Conservation (phyloP, 2,797 vertebrate species). For the Acipenser oxyrinchus region DNA sequence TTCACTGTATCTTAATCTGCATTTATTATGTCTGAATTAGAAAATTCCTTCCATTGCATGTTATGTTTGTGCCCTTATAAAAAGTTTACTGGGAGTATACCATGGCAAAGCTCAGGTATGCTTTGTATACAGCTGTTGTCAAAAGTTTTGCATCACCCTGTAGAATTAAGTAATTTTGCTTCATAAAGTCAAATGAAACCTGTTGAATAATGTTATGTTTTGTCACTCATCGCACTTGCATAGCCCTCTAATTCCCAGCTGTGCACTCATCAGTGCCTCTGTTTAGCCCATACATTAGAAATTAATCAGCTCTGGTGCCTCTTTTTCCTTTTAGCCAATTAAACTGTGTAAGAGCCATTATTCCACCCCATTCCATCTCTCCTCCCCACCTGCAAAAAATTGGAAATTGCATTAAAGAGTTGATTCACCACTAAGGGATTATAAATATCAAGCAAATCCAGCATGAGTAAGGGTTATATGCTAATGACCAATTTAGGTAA, state of each 20-base stretch:
- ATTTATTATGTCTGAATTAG: too few relatives aligned
- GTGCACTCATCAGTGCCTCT: not conserved
- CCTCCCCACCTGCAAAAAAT: not conserved
- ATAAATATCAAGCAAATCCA: not conserved
- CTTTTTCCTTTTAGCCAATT: conserved; percentile 2
- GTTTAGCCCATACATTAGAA: conserved; percentile 1
- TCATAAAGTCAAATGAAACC: too few relatives aligned
- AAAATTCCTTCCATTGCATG: too few relatives aligned
- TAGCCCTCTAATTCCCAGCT: not conserved
- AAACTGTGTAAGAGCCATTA: not conserved
- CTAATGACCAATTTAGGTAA: too few relatives aligned
- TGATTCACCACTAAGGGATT: not conserved
- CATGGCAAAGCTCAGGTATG: too few relatives aligned
- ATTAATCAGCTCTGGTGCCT: not conserved
- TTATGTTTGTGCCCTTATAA: too few relatives aligned
- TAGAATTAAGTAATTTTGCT: too few relatives aligned
- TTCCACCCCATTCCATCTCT: not conserved
- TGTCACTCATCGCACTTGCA: not conserved
- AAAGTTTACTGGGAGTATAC: too few relatives aligned
- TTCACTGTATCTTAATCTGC: too few relatives aligned
- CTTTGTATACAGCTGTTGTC: too few relatives aligned
- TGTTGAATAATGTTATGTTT: not conserved
- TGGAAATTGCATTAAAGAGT: not conserved
- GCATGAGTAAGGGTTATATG: too few relatives aligned
- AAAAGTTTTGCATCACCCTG: too few relatives aligned